These are phyloP conservation scores for Epinephelus lanceolatus DNA, from an alignment of 2,113 vertebrate genomes.

Conservation along the genomic window DNA sequence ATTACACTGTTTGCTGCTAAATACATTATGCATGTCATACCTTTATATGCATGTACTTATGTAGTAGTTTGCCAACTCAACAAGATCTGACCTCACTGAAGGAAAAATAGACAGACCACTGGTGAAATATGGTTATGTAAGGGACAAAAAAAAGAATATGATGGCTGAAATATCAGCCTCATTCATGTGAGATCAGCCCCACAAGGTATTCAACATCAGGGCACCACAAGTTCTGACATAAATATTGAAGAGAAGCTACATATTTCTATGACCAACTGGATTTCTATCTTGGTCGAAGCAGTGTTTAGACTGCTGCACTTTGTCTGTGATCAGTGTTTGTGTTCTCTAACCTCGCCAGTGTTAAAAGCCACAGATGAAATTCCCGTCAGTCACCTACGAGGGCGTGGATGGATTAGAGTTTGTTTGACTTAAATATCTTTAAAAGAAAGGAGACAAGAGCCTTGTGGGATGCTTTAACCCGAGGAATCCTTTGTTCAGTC, in stretches of 20 bases:
- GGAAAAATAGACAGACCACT: background rate
- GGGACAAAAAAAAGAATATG: background rate
- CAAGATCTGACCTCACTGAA: background rate
- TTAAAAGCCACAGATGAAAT: conserved; percentile 49
- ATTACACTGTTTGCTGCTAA: background rate
- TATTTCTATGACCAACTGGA: conserved; percentile 62
- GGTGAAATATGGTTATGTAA: background rate
- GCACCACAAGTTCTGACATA: conserved; percentile 64
- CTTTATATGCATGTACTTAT: background rate
- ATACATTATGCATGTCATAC: background rate
- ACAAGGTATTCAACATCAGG: conserved; percentile 43
- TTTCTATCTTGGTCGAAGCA: conserved; percentile 42
- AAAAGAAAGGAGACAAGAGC: conserved; percentile 31
- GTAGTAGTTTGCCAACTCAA: background rate
- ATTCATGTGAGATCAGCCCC: conserved; percentile 19
- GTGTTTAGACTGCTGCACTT: conserved; percentile 63
- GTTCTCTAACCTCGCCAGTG: conserved; percentile 17
- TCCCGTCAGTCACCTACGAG: conserved; percentile 37
- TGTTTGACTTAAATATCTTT: conserved; percentile 56
- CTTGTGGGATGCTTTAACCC: conserved; percentile 65
- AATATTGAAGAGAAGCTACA: conserved; percentile 72
- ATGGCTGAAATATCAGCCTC: conserved; percentile 13
- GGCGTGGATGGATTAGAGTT: conserved; percentile 58
- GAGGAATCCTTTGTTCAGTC: conserved; percentile 66
- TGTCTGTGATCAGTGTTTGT: conserved; percentile 51